Evolutionary conservation across 1,140 invertebrate genomes (phyloP).

Genomic region (Philotrypesis tridentata): DNA sequence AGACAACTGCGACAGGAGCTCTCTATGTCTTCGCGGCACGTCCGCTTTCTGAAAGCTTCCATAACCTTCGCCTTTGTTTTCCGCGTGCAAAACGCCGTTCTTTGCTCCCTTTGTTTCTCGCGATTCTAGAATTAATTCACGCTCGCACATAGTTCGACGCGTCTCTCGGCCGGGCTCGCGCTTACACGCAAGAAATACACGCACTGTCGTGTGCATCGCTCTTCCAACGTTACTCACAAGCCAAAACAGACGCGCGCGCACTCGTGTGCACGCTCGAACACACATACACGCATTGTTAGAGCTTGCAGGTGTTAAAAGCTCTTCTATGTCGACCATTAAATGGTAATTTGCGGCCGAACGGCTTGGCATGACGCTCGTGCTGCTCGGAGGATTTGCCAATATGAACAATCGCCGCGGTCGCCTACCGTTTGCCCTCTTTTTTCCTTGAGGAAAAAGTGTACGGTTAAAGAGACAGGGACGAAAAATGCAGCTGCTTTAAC

Average conservation of each 20-base stretch:
- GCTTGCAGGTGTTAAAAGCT: slow-evolving; percentile 18
- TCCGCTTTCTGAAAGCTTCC: too few species aligned
- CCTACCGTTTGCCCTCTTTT: background rate
- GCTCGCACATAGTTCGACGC: background rate
- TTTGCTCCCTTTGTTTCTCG: background rate
- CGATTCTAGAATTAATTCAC: background rate
- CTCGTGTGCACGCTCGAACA: background rate
- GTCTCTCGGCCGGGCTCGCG: background rate
- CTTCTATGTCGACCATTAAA: slow-evolving; percentile 34
- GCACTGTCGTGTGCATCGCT: background rate
- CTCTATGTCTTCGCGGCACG: too few species aligned
- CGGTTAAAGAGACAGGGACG: background rate
- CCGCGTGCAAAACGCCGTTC: too few species aligned
- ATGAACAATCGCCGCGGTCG: background rate
- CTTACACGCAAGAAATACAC: background rate
- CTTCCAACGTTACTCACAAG: background rate
- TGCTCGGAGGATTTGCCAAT: slow-evolving; percentile 20
- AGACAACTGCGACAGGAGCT: too few species aligned
- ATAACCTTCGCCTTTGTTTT: too few species aligned
- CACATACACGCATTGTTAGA: slow-evolving; percentile 5
- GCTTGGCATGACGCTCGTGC: background rate
- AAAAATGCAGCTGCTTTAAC: slow-evolving; percentile 9
- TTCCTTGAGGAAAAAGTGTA: background rate
- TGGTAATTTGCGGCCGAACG: slow-evolving; percentile 19
- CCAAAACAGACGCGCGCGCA: too few species aligned